Evolutionary conservation across 1,140 invertebrate genomes (phyloP), one percentile per base, ranked within the genome.

Genomic region (Dreissena rostriformis): DNA sequence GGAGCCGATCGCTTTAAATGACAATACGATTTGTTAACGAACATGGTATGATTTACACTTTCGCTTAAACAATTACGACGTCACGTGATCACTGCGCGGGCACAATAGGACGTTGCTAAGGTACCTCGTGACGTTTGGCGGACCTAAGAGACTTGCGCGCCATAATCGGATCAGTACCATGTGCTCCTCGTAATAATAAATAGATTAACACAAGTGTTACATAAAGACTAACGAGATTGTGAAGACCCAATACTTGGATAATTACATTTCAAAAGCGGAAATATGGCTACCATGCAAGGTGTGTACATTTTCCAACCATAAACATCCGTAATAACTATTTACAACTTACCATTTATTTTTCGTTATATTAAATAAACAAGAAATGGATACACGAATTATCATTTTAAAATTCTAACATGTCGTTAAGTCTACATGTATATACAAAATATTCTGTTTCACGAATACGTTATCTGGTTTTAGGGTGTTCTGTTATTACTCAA

Each of bases 201-300:
- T 2, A 39, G 39, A 39, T 5, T 39, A 39, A 39, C 39, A 39
- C 8, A 39, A 39, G 39, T 39, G 39, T 74, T 57, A 74, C 49
- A 52, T 52, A 52, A 74, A 57, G n/a, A n/a, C n/a, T n/a, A 74
- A 57, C 72, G 17, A 0, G 39, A 19, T 26, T 8, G 61, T 52
- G 12, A 28, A 52, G 2, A 63, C 61, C 2, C 52, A 55, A 17
- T 19, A 57, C 14, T 61, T 52, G 51, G 72, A 74, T 74, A 74
- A 29, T 39, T 49, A 76, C 39, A 0, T 61, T 7, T 22, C 74
- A 49, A 49, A 26, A n/a, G 63, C 39, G 26, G 67, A 28, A 70
- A 79, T 39, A 39, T 79, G 76, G 76, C 76, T 24, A 53, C 76
- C 19, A 51, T 79, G 11, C 76, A 79, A 79, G 76, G 76, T 79